Base-by-base conservation (phyloP, 2,113 vertebrate species). In the Protomyctophum bolini region DNA sequence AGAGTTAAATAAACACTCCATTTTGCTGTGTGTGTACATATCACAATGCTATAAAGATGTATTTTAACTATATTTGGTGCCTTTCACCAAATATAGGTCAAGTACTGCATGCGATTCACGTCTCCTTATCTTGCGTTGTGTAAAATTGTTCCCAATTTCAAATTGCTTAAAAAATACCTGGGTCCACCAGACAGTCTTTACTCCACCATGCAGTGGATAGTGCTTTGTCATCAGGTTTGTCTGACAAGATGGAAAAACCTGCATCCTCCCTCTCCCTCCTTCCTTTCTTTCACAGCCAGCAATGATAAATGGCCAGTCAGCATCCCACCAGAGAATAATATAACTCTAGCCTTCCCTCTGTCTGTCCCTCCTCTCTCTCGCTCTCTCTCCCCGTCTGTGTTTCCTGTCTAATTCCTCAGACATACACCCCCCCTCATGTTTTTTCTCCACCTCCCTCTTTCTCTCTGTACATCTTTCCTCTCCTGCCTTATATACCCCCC, bases 211-310 rank as follows among this genome's bases (percentile, higher is more conserved):
- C 66, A 33, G 68, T 64, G 77, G 68, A 83, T 86, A 83, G 73
- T 86, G 86, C 85, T 86, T 88, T 81, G 84, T 90, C 90, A 91
- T 87, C 87, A 89, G 52, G 77, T 88, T 90, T 83, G 82, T 86
- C 76, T 83, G 72, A 87, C 80, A 87, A 81, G 76, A 72, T 66
- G 72, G 52, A 56, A 62, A 28, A 60, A 58, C 8, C 48, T 64
- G 46, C 15, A 66, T 50, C 57, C 4, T 75, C 58, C 33, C 48
- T 75, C 57, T 63, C 15, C 71, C 46, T 65, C 56, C 67, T 81
- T 84, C 72, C 83, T 75, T 84, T 73, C 76, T 80, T 46, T 82
- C 63, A 77, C 70, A 76, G 75, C 73, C 68, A 86, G 77, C 63
- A 70, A 63, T 89, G 84, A 90, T 90, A 86, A 89, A 89, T 86